Percentiles rank a stretch among this genome's conserved stretches.
Evolutionary conservation across 1,140 invertebrate genomes (phyloP).

Genomic region (Mercenaria mercenaria): DNA sequence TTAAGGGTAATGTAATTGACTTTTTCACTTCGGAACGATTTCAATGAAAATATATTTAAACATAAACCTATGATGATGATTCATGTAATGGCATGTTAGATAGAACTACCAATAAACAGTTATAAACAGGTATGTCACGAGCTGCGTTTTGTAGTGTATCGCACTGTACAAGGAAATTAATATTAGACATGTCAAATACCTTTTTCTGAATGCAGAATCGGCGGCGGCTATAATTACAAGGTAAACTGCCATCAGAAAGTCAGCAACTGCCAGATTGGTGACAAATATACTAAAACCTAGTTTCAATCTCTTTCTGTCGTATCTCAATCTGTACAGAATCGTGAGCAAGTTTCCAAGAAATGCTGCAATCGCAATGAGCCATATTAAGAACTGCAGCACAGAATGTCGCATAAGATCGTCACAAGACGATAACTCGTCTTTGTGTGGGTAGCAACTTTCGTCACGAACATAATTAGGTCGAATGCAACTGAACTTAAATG

Average conservation of each 20-base stretch:
- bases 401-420: too few relatives aligned
- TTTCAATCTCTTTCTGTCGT: not conserved
- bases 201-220: conserved; percentile 72
- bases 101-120: too few relatives aligned
- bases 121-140: too few relatives aligned
- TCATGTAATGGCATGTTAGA: too few relatives aligned
- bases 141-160: too few relatives aligned
- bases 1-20: too few relatives aligned
- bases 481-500: not conserved
- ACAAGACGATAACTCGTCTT: not conserved
- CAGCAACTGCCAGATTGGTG: conserved; percentile 64
- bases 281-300: not conserved
- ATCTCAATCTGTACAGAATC: not conserved
- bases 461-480: not conserved
- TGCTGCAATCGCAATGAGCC: conserved; percentile 35
- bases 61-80: too few relatives aligned
- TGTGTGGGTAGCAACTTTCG: conserved; percentile 67
- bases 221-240: conserved; percentile 78
- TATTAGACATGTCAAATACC: too few relatives aligned
- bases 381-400: too few relatives aligned
- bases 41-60: too few relatives aligned
- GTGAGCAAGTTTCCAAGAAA: conserved; percentile 65
- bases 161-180: too few relatives aligned
- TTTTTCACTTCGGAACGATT: too few relatives aligned
- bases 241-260: conserved; percentile 82